phyloP scores from a whole-genome alignment of 2,888 invertebrate species.

The Heteromurus nitidus region DNA sequence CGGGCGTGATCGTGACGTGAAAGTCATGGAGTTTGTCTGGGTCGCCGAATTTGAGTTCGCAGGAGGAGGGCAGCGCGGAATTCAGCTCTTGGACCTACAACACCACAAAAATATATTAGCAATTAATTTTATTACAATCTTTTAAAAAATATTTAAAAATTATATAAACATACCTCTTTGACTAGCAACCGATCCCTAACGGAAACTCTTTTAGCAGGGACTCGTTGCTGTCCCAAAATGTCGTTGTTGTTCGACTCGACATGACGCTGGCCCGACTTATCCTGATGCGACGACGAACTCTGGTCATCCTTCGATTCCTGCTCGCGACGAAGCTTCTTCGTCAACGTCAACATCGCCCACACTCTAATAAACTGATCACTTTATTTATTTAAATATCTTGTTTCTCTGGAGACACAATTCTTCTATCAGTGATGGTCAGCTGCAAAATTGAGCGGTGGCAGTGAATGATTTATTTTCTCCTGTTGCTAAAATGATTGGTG shows the following conservation, averaged over 20 bases:
- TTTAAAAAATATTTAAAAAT: not conserved
- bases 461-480: too few relatives aligned
- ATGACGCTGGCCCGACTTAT: not conserved
- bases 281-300: not conserved
- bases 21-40: conserved; percentile 89
- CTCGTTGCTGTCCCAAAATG: conserved; percentile 35
- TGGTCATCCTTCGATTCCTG: conserved; percentile 39
- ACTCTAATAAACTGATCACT: not conserved
- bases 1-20: conserved; percentile 84
- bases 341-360: conserved; percentile 65
- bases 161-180: conserved; percentile 69
- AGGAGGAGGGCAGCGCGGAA: conserved; percentile 87
- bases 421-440: too few relatives aligned
- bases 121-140: too few relatives aligned
- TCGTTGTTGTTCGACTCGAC: conserved; percentile 69
- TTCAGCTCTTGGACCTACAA: conserved; percentile 90
- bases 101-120: not conserved
- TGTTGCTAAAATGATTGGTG: too few relatives aligned
- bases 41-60: conserved; percentile 87
- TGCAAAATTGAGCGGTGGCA: too few relatives aligned
- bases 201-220: conserved; percentile 66
- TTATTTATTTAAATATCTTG: too few relatives aligned
- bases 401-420: too few relatives aligned
- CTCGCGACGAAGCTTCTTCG: conserved; percentile 69
- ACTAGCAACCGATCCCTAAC: conserved; percentile 70